phyloP scores from a whole-genome alignment of 2,113 vertebrate species.

The Pituophis catenifer region DNA sequence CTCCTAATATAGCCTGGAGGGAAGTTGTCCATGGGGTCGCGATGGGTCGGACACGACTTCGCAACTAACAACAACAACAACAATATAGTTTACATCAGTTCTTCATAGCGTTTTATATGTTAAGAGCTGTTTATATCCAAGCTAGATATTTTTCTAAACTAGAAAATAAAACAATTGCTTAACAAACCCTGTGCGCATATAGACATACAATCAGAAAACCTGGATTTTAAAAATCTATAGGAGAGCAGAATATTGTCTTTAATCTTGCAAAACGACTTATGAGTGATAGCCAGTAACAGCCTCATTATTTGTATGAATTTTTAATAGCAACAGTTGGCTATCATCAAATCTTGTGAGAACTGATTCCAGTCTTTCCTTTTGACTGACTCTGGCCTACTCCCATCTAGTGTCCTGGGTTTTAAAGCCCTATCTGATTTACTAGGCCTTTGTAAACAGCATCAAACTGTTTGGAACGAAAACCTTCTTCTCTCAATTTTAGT shows the following conservation, averaged over 20 bases:
- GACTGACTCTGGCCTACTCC: background rate
- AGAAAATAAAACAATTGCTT: background rate
- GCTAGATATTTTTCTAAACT: background rate
- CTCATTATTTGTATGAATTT: background rate
- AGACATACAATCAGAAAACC: background rate
- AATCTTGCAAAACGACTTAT: background rate
- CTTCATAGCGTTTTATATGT: background rate
- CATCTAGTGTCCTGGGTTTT: background rate
- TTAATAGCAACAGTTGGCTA: background rate
- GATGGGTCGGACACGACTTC: too few relatives aligned
- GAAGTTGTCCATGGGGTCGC: too few relatives aligned
- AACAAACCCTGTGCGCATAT: background rate
- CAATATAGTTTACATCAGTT: background rate
- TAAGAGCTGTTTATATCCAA: background rate
- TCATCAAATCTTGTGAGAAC: background rate
- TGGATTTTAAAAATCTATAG: background rate
- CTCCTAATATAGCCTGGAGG: background rate
- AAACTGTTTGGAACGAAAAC: background rate
- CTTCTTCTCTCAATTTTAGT: background rate
- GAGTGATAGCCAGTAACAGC: background rate
- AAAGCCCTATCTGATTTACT: background rate
- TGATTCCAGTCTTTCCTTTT: background rate
- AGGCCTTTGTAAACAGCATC: background rate
- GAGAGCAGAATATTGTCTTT: background rate
- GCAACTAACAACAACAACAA: too few relatives aligned